Percentiles rank a stretch among this genome's conserved stretches.
These are phyloP conservation scores for Apocheima hispidaria DNA, from an alignment of 2,888 invertebrate species.

Conservation along the genomic window DNA sequence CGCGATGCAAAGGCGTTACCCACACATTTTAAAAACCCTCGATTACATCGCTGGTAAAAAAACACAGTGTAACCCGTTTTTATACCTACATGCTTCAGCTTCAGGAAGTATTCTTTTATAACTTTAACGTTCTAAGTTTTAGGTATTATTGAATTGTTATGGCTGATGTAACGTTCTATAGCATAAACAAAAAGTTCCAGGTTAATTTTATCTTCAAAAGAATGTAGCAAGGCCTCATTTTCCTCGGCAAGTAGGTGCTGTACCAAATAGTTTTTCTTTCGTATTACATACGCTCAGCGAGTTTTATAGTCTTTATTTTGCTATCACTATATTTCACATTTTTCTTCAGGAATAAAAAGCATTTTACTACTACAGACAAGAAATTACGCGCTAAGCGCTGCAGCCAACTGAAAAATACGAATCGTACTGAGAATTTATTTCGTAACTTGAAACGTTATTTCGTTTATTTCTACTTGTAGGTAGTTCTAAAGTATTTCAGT, in stretches of 20 bases:
- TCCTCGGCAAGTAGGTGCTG: conserved; percentile 9
- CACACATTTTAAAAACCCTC: no score
- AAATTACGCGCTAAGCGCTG: conserved; percentile 5
- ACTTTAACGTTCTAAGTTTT: background rate
- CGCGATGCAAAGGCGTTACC: no score
- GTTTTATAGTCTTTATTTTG: conserved; percentile 20
- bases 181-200: conserved; percentile 6
- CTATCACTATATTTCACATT: conserved; percentile 20
- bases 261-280: conserved; percentile 24
- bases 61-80: no score
- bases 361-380: background rate
- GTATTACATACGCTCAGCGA: conserved; percentile 29
- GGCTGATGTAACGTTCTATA: background rate
- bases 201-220: conserved; percentile 23
- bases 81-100: no score
- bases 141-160: background rate
- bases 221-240: conserved; percentile 18
- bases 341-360: conserved; percentile 16
- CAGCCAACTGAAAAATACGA: background rate
- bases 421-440: background rate
- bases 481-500: no score
- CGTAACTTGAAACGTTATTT: background rate
- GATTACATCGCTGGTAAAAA: no score
- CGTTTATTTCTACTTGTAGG: no score
- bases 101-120: no score